A percentile compares a stretch with the other conserved stretches of the same genome.
Conservation (phyloP, 2,113 vertebrate species). For the Vimba vimba region DNA sequence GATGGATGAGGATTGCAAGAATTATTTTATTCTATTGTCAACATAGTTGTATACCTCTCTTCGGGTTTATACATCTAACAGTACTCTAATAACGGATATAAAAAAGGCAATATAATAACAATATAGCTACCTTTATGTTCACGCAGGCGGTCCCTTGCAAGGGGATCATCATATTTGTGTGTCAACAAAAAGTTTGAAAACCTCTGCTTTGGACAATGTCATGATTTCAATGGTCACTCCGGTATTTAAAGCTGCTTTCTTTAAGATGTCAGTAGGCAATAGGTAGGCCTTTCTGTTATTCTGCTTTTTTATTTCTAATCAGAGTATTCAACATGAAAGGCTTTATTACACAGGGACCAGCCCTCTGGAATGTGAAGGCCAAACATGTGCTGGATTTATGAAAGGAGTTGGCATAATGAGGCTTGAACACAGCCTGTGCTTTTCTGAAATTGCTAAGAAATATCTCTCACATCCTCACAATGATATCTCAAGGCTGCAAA, state of each 20-base stretch:
- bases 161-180: too few relatives aligned
- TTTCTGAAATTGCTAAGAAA: conserved; percentile 42
- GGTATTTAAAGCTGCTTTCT: not conserved
- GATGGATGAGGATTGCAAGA: too few relatives aligned
- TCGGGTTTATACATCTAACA: too few relatives aligned
- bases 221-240: not conserved
- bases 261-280: not conserved
- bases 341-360: conserved; percentile 5
- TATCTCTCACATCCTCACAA: conserved; percentile 32
- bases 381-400: conserved; percentile 34
- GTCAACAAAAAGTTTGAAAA: too few relatives aligned
- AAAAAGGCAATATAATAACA: too few relatives aligned
- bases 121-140: too few relatives aligned
- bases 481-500: conserved; percentile 44
- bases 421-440: conserved; percentile 1
- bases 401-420: conserved; percentile 39
- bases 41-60: too few relatives aligned
- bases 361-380: conserved; percentile 42
- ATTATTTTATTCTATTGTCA: too few relatives aligned
- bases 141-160: too few relatives aligned
- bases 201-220: not conserved
- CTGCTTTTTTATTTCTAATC: conserved; percentile 15
- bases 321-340: conserved; percentile 44
- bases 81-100: too few relatives aligned
- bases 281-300: not conserved